Conservation (phyloP, 2,113 vertebrate species). For the Pristiophorus japonicus region DNA sequence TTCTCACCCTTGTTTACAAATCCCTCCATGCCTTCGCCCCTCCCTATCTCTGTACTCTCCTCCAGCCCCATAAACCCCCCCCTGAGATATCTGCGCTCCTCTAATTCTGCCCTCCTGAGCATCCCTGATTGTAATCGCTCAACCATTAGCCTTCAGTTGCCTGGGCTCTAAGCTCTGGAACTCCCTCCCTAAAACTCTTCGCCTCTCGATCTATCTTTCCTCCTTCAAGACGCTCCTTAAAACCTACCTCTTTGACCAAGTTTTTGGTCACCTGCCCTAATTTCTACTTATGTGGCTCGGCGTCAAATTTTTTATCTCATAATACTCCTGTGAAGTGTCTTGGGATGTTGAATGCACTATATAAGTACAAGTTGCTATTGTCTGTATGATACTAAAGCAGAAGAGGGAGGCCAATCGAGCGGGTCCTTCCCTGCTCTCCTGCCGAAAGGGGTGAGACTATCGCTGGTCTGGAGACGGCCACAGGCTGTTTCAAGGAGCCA, state of each 20-base stretch:
- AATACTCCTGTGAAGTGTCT: too few relatives aligned
- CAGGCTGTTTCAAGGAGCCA: not conserved
- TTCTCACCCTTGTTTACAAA: too few relatives aligned
- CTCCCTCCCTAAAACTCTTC: not conserved
- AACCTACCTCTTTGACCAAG: not conserved
- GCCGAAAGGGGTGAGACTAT: not conserved
- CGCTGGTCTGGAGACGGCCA: not conserved
- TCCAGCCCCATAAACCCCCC: too few relatives aligned
- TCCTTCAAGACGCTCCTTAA: not conserved
- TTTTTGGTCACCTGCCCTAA: too few relatives aligned
- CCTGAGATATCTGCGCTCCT: too few relatives aligned
- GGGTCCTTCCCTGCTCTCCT: not conserved
- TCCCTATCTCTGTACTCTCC: too few relatives aligned
- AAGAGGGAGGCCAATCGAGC: not conserved
- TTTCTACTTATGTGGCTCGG: not conserved
- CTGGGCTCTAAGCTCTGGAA: not conserved
- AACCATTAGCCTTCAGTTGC: too few relatives aligned
- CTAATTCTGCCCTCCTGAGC: too few relatives aligned
- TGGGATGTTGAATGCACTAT: not conserved
- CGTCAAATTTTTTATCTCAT: not conserved
- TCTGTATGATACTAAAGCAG: not conserved
- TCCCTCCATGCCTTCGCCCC: too few relatives aligned
- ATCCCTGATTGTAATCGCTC: too few relatives aligned
- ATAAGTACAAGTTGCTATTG: not conserved
- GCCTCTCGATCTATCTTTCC: too few relatives aligned